Evolutionary conservation across 2,113 vertebrate genomes (phyloP), one percentile per base, ranked within the genome.

Genomic region (Plectropomus leopardus): DNA sequence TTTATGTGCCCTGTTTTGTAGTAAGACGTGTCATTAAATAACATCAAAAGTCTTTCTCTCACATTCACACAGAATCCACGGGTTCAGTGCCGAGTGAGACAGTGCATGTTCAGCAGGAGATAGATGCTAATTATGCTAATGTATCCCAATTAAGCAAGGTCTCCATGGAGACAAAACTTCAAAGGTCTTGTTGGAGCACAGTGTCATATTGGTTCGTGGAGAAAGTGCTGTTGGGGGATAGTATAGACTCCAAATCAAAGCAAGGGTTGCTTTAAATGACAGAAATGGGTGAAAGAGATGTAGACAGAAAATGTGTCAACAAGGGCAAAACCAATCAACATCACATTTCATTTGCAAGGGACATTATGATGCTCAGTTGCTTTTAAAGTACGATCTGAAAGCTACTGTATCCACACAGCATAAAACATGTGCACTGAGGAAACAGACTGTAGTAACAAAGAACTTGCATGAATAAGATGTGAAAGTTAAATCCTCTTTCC

Each of bases 91-190:
- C 1, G 3, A 63, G 44, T 5, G 26, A 76, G 55, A 67, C 66
- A 36, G 64, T 59, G 76, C 54, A 59, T 23, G 48, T 81, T 84
- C 53, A 73, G 60, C 64, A 34, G 75, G 42, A 91, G 75, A 90
- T 76, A 40, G 32, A 88, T 77, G 83, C 81, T 84, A 89, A 91
- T 88, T 87, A 89, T 88, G 88, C 58, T 89, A 88, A 92, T 92
- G 77, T 19, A 34, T 61, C 63, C 66, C 80, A 91, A 87, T 89
- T 88, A 92, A 76, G 45, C 48, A 4, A 50, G 30, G 82, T 89
- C 88, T 88, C 92, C 51, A 83, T 90, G 87, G 89, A 91, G 84
- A 92, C 74, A 32, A 28, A 76, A 77, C 80, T 83, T 92, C 86
- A 91, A 92, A 90, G 78, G 68, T 76, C 81, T 68, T 30, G 47